phyloP scores from a whole-genome alignment of 2,888 invertebrate species.

The Octodonta nipae region DNA sequence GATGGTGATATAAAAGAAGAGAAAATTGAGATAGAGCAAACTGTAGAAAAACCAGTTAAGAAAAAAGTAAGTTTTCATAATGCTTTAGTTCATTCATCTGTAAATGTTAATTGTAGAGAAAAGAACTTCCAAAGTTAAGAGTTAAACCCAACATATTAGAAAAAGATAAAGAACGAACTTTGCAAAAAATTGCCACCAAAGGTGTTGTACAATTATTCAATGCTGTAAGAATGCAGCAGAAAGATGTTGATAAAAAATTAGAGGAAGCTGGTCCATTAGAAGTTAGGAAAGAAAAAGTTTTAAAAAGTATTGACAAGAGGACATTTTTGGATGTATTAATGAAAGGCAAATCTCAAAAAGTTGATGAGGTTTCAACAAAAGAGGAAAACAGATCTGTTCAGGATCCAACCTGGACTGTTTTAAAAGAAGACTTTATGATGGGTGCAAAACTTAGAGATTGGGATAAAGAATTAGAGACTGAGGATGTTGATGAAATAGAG shows the following conservation, averaged over 20 bases:
- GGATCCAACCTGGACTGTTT: slow-evolving; percentile 47
- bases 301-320: slow-evolving; percentile 63
- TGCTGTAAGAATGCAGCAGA: slow-evolving; percentile 77
- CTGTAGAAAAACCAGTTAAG: slow-evolving; percentile 29
- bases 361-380: slow-evolving; percentile 25
- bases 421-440: slow-evolving; percentile 79
- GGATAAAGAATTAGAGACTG: slow-evolving; percentile 57
- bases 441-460: slow-evolving; percentile 81
- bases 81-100: neutral
- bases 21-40: slow-evolving; percentile 30
- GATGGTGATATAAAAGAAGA: slow-evolving; percentile 42
- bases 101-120: slow-evolving; percentile 39
- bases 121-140: slow-evolving; percentile 49
- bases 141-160: slow-evolving; percentile 64
- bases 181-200: slow-evolving; percentile 77
- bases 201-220: slow-evolving; percentile 89
- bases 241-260: slow-evolving; percentile 55
- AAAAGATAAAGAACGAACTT: slow-evolving; percentile 59
- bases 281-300: slow-evolving; percentile 58
- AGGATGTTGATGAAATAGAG: slow-evolving; percentile 32
- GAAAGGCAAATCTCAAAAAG: slow-evolving; percentile 46
- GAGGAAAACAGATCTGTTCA: slow-evolving; percentile 5
- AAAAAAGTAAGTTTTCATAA: slow-evolving; percentile 24
- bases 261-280: slow-evolving; percentile 60
- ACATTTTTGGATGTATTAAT: slow-evolving; percentile 67